Evolutionary conservation across 1,140 invertebrate species (phyloP).

Genomic region (Cydia pomonella): DNA sequence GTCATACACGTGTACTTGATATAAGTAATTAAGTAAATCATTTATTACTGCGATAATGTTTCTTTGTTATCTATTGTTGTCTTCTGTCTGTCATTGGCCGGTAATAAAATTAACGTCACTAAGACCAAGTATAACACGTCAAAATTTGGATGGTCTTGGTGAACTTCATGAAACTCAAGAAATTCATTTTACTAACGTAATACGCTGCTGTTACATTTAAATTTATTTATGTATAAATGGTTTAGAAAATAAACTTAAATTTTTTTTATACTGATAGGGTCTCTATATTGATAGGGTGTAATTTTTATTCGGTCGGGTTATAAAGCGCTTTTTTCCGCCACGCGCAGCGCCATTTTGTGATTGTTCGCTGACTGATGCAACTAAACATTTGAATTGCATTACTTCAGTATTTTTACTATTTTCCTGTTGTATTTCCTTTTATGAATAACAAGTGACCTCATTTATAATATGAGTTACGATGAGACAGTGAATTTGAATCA

Average conservation of each 20-base stretch:
- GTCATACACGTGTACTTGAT: neutral
- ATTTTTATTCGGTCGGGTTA: slow-evolving; percentile 58
- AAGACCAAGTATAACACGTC: neutral
- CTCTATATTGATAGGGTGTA: neutral
- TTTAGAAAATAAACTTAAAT: neutral
- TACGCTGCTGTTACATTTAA: neutral
- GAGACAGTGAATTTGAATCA: neutral
- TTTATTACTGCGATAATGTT: neutral
- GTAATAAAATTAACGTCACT: slow-evolving; percentile 20
- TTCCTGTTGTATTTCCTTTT: slow-evolving; percentile 3
- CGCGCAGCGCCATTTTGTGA: slow-evolving; percentile 75
- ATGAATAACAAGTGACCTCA: slow-evolving; percentile 1
- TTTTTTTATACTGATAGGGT: neutral
- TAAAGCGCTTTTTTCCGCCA: slow-evolving; percentile 66
- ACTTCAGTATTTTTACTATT: neutral
- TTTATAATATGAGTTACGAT: neutral
- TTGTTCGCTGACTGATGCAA: slow-evolving; percentile 69
- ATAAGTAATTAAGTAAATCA: neutral
- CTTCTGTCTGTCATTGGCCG: neutral
- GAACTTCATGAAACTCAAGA: neutral
- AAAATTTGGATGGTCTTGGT: slow-evolving; percentile 5
- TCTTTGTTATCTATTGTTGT: slow-evolving; percentile 23
- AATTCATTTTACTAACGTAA: neutral
- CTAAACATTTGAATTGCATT: slow-evolving; percentile 50
- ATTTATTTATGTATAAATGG: too few species aligned